phyloP scores from a whole-genome alignment of 2,113 vertebrate species.

The Dryoscopus gambensis region DNA sequence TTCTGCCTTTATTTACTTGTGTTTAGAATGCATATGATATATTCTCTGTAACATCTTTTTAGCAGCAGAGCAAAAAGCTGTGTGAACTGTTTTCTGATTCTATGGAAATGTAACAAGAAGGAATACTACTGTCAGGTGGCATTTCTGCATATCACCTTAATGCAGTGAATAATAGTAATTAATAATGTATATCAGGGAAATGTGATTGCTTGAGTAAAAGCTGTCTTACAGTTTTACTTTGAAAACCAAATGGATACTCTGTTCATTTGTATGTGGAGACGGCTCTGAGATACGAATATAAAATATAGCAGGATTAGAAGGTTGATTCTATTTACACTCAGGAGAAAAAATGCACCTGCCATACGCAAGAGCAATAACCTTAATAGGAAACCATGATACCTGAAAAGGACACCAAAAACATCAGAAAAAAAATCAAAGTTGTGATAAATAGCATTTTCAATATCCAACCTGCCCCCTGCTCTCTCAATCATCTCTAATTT shows the following conservation, averaged over 20 bases:
- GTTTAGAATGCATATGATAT: background rate
- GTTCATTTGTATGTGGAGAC: background rate
- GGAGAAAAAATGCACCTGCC: background rate
- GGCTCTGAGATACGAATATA: background rate
- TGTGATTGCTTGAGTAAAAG: background rate
- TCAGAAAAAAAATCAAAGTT: background rate
- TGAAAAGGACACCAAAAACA: background rate
- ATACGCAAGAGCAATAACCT: background rate
- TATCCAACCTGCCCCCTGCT: fast-evolving
- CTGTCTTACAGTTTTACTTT: background rate
- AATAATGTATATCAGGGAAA: background rate
- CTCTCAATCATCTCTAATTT: background rate
- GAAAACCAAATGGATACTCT: background rate
- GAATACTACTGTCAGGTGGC: background rate
- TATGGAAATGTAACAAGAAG: background rate
- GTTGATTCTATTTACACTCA: background rate
- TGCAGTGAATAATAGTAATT: background rate
- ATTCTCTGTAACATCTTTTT: background rate
- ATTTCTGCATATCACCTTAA: background rate
- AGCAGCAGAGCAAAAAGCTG: background rate
- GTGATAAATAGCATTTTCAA: background rate
- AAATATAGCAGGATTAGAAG: background rate
- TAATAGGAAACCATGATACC: background rate
- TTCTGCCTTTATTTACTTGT: background rate
- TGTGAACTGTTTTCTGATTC: background rate